Conservation (phyloP, 2,113 vertebrate genomes). For the Chloropsis hardwickii region DNA sequence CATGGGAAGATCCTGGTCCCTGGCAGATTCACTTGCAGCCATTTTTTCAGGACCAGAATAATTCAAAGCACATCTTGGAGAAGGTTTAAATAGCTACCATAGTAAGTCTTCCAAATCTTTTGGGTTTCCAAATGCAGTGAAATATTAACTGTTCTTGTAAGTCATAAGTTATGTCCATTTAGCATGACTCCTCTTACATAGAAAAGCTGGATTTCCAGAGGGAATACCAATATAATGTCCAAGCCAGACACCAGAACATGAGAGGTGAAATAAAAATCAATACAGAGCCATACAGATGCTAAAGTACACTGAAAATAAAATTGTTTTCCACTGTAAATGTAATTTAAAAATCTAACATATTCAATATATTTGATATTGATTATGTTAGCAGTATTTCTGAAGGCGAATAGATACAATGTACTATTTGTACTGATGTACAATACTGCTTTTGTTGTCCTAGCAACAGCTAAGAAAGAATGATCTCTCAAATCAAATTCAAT, state of each 20-base stretch:
- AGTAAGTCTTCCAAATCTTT: not conserved
- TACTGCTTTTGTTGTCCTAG: slow-evolving; percentile 71
- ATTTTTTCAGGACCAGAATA: not conserved
- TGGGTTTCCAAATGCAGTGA: not conserved
- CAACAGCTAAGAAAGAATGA: slow-evolving; percentile 67
- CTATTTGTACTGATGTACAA: not conserved
- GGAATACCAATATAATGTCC: not conserved
- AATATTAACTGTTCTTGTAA: not conserved
- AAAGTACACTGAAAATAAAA: slow-evolving; percentile 65
- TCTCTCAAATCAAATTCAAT: slow-evolving; percentile 58
- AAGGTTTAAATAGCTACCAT: not conserved
- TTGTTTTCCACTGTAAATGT: slow-evolving; percentile 65
- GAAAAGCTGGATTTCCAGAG: slow-evolving; percentile 16
- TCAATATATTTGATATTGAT: slow-evolving; percentile 73
- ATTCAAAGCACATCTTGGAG: not conserved
- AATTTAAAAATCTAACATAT: slow-evolving; percentile 74
- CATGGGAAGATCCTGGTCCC: not conserved
- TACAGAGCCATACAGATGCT: slow-evolving; percentile 14
- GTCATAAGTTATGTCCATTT: slow-evolving; percentile 24
- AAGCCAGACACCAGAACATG: not conserved
- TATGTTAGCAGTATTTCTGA: slow-evolving; percentile 68
- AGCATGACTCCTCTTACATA: not conserved
- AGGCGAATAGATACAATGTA: slow-evolving; percentile 63
- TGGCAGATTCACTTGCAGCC: not conserved
- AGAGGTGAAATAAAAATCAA: slow-evolving; percentile 65